Evolutionary conservation across 2,113 vertebrate species (phyloP).

Genomic region (Tachysurus vachellii): DNA sequence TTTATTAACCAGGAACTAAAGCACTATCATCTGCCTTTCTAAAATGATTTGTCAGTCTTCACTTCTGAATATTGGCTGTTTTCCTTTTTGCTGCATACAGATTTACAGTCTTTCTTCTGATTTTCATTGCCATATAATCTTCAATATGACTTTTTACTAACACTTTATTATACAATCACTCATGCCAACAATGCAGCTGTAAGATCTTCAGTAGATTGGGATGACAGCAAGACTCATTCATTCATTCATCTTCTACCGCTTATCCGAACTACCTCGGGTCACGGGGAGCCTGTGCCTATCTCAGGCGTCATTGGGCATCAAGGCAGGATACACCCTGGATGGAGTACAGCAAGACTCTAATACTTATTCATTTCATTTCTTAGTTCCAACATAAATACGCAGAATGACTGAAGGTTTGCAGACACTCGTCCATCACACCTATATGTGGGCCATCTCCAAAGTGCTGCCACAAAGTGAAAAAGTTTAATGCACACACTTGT

Average conservation of each 20-base stretch:
- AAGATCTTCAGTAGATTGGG: neutral
- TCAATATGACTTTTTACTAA: neutral
- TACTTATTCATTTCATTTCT: neutral
- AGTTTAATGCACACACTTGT: neutral
- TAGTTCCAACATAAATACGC: neutral
- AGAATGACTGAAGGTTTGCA: neutral
- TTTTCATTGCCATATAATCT: neutral
- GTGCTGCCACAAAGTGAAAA: neutral
- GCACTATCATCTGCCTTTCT: constrained; percentile 27
- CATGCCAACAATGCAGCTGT: constrained; percentile 7
- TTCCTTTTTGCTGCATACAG: no score
- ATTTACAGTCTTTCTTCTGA: neutral
- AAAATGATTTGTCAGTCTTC: neutral
- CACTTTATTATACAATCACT: neutral
- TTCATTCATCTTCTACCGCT: neutral
- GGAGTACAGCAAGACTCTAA: neutral
- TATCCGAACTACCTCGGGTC: no score
- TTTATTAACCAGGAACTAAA: constrained; percentile 62
- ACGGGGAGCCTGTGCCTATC: no score
- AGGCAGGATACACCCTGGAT: no score
- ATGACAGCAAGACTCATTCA: neutral
- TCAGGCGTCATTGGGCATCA: no score
- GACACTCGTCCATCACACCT: neutral
- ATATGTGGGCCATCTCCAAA: neutral
- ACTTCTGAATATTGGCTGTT: neutral